phyloP scores from a whole-genome alignment of 2,797 vertebrate genomes.

The Oryzias dopingdopingensis region DNA sequence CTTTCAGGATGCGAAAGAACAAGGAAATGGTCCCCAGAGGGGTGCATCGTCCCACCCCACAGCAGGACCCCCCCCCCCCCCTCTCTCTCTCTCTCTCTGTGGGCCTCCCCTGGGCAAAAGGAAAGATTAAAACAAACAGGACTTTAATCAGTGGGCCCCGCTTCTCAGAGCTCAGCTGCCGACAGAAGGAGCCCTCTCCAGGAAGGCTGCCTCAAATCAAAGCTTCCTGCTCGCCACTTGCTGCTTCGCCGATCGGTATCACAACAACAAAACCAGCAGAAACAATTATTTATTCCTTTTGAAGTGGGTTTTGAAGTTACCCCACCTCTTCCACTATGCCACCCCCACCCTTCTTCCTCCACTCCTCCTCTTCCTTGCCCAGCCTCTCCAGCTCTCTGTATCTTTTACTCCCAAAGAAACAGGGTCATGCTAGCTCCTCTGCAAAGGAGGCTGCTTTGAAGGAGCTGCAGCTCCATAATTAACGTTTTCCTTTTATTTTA shows the following conservation, averaged over 20 bases:
- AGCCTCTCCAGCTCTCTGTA: slow-evolving; percentile 72
- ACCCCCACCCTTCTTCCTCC: slow-evolving; percentile 42
- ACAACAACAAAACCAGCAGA: slow-evolving; percentile 98
- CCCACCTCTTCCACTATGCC: slow-evolving; percentile 70
- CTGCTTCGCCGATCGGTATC: slow-evolving; percentile 94
- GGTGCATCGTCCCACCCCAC: slow-evolving; percentile 62
- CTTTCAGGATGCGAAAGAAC: slow-evolving; percentile 59
- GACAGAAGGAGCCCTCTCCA: slow-evolving; percentile 90
- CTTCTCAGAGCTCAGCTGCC: slow-evolving; percentile 86
- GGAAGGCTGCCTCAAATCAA: slow-evolving; percentile 96
- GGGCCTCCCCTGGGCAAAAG: slow-evolving; percentile 87
- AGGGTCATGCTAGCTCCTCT: slow-evolving; percentile 83
- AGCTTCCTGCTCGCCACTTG: slow-evolving; percentile 94
- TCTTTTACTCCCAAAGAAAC: slow-evolving; percentile 84
- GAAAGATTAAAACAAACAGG: slow-evolving; percentile 98
- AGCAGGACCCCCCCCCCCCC: slow-evolving; percentile 78
- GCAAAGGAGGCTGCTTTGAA: slow-evolving; percentile 63
- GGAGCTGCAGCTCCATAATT: slow-evolving; percentile 57
- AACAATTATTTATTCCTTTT: slow-evolving; percentile 99
- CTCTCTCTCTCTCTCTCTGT: no score
- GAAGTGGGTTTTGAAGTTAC: slow-evolving; percentile 90
- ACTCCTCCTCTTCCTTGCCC: slow-evolving; percentile 62
- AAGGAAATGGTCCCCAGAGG: slow-evolving; percentile 55
- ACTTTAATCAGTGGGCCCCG: slow-evolving; percentile 95
- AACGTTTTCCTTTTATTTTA: slow-evolving; percentile 33